A percentile compares a stretch with the other conserved stretches of the same genome.
Conservation (phyloP, 2,113 vertebrate genomes). For the Saguinus midas region DNA sequence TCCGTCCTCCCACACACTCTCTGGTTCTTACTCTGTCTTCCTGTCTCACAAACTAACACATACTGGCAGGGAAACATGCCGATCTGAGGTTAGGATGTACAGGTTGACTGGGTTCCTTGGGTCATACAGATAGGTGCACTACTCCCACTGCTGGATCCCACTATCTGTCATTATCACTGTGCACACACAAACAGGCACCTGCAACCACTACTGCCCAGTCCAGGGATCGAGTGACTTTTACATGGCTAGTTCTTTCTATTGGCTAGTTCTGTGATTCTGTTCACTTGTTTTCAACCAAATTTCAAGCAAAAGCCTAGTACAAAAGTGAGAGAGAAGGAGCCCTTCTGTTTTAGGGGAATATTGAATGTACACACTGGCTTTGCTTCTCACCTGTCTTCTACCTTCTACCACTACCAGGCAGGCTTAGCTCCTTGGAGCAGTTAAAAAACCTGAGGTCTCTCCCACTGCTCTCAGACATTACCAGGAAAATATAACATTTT, state of each 20-base stretch:
- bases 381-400: not conserved
- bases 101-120: not conserved
- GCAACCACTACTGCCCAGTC: fast-evolving
- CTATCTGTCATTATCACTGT: fast-evolving
- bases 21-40: not conserved
- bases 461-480: not conserved
- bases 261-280: not conserved
- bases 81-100: not conserved
- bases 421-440: not conserved
- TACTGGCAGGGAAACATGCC: not conserved
- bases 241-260: not conserved
- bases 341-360: not conserved
- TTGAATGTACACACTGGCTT: not conserved
- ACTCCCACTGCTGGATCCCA: fast-evolving
- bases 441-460: not conserved
- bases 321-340: not conserved
- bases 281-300: not conserved
- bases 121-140: not conserved
- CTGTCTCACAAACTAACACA: not conserved
- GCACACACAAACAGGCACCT: too few species aligned
- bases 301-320: not conserved
- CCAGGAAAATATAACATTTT: not conserved
- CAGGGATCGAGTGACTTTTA: not conserved
- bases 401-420: not conserved
- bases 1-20: not conserved